A percentile compares a stretch with the other conserved stretches of the same genome.
phyloP scores from a whole-genome alignment of 1,140 invertebrate genomes.

The Thalassaphorura encarpata region DNA sequence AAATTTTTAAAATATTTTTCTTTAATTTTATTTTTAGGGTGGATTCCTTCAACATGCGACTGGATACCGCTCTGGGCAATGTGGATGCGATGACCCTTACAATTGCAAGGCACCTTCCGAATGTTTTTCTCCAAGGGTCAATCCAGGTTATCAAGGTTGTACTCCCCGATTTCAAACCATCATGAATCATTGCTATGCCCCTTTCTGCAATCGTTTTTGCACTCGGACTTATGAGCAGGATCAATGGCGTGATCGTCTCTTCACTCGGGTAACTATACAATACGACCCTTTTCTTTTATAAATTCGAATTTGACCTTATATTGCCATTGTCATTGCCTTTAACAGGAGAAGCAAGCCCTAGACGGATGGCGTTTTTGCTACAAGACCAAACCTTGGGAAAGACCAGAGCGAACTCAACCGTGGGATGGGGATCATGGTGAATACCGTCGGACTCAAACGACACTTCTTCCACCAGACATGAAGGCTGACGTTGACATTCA shows the following conservation, averaged over 20 bases:
- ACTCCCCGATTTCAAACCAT: slow-evolving; percentile 28
- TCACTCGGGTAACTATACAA: slow-evolving; percentile 20
- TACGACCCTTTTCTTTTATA: not conserved
- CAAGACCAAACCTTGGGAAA: slow-evolving; percentile 27
- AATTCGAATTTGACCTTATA: not conserved
- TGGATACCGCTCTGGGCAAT: slow-evolving; percentile 22
- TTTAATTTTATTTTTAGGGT: slow-evolving; percentile 9
- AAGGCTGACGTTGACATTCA: slow-evolving; percentile 26
- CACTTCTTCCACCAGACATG: slow-evolving; percentile 15
- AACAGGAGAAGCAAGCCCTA: slow-evolving; percentile 26
- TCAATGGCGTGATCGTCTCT: slow-evolving; percentile 26
- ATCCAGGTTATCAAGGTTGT: slow-evolving; percentile 6
- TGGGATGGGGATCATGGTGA: slow-evolving; percentile 31
- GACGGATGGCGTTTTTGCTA: slow-evolving; percentile 29
- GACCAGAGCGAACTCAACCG: slow-evolving; percentile 23
- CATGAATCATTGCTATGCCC: slow-evolving; percentile 28
- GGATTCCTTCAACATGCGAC: slow-evolving; percentile 26
- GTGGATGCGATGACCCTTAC: slow-evolving; percentile 23
- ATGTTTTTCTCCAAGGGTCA: not conserved
- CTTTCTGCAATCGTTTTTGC: slow-evolving; percentile 30
- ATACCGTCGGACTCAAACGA: slow-evolving; percentile 28
- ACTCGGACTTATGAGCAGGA: slow-evolving; percentile 29
- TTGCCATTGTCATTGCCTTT: too few relatives aligned
- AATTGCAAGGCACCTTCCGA: not conserved
- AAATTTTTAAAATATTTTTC: not conserved